Base-by-base conservation (phyloP, 1,140 invertebrate genomes). In the Bombus superbus region DNA sequence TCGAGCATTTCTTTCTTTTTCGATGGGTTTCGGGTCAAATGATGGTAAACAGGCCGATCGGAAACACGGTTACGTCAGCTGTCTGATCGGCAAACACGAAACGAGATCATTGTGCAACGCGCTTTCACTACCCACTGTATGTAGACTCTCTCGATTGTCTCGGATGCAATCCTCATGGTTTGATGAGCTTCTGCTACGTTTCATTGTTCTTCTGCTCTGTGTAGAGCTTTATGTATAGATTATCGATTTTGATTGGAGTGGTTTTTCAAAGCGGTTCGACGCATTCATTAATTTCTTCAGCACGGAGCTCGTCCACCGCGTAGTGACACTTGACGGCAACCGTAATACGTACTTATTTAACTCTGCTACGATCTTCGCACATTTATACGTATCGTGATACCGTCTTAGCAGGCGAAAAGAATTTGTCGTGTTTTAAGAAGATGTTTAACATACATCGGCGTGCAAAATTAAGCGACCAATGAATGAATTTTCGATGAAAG, bases 91-190 rank as follows among this genome's bases (percentile, higher is more conserved):
- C 80, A 85, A 86, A 87, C 91, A 89, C 86, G 92, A 93, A 90
- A 84, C 5, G 68, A 90, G 90, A 93, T 92, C 86, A 93, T 94
- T 94, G 93, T 89, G 93, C 91, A 93, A 94, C 91, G 76, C 76
- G 88, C 93, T 94, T 94, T 94, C 93, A 94, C 93, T 92, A 86
- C 83, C n/a, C 53, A n/a, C 40, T 71, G 83, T 83, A 84, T 77
- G 80, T 77, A 59, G 68, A 18, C 44, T 38, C 71, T 69, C 83
- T 78, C 64, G 62, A 83, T 80, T 69, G 44, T 71, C 57, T 64
- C 64, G 77, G 79, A 90, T 73, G 78, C 59, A 88, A 81, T 71
- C 72, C 44, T 44, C 42, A 40, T 53, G 62, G 69, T 64, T 40
- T 53, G 28, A 53, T 59, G 62, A 64, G 71, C 53, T 85, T 73